Conservation (phyloP, 2,888 invertebrate genomes). For the Thalpophila matura region DNA sequence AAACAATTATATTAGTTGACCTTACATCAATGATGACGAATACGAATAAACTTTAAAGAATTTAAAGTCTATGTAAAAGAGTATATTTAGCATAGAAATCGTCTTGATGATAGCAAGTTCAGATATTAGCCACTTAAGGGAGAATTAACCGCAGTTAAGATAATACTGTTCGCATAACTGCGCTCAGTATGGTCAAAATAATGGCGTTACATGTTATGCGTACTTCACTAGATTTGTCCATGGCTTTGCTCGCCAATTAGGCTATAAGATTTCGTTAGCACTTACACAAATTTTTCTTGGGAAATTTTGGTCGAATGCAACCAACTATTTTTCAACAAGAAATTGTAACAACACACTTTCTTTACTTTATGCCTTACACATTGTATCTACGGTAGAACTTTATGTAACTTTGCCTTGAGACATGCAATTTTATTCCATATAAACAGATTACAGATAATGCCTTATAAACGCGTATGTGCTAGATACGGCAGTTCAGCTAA, state of each 20-base stretch:
- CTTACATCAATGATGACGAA: background rate
- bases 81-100: conserved; percentile 47
- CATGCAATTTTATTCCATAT: no score
- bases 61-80: background rate
- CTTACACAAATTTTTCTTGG: no score
- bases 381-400: no score
- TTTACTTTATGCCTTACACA: no score
- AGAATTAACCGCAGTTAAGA: conserved; percentile 28
- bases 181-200: conserved; percentile 25
- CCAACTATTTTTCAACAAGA: no score
- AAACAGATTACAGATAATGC: conserved; percentile 36
- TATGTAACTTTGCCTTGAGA: no score
- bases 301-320: no score
- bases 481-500: conserved; percentile 33
- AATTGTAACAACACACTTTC: no score
- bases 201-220: background rate
- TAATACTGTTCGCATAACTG: conserved; percentile 35
- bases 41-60: background rate
- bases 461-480: conserved; percentile 30
- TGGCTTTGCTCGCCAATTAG: background rate
- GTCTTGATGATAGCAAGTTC: conserved; percentile 14
- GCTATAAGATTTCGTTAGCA: no score
- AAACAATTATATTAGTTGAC: background rate
- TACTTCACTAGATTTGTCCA: background rate
- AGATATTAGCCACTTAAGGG: conserved; percentile 23